phyloP scores from a whole-genome alignment of 2,797 vertebrate species.

The Darevskia nairensis region DNA sequence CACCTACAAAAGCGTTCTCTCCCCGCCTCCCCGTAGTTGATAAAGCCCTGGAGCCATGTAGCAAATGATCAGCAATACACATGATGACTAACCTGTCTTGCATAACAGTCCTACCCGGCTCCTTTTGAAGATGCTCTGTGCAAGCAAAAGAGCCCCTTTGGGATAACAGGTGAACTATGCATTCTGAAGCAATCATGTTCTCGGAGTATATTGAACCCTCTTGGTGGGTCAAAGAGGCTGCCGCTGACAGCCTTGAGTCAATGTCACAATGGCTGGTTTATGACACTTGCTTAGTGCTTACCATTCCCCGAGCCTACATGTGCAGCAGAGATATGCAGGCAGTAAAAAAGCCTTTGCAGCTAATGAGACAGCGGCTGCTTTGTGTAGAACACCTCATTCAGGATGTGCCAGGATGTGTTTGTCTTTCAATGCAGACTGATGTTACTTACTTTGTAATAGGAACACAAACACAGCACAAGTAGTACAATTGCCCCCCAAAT shows the following conservation, averaged over 20 bases:
- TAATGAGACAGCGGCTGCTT: slow-evolving; percentile 41
- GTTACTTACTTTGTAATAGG: slow-evolving; percentile 40
- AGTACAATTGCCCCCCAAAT: background rate
- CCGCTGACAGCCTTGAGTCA: background rate
- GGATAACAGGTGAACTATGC: slow-evolving; percentile 7
- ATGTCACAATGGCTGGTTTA: background rate
- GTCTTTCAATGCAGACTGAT: slow-evolving; percentile 30
- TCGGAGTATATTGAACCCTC: background rate
- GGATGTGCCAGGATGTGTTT: slow-evolving; percentile 25
- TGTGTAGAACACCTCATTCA: slow-evolving; percentile 52
- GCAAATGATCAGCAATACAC: background rate
- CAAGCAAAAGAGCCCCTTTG: slow-evolving; percentile 11
- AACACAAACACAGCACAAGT: background rate
- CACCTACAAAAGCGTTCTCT: background rate
- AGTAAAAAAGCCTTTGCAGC: slow-evolving; percentile 46
- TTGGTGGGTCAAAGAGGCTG: background rate
- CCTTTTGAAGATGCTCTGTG: background rate
- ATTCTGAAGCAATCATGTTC: background rate
- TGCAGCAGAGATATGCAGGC: slow-evolving; percentile 17
- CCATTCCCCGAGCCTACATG: slow-evolving; percentile 34
- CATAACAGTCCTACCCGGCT: background rate
- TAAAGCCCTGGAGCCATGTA: background rate
- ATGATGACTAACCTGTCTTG: slow-evolving; percentile 14
- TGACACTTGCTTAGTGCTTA: background rate
- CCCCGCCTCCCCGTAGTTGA: background rate